phyloP scores from a whole-genome alignment of 2,888 invertebrate species.

The Heteromurus nitidus region DNA sequence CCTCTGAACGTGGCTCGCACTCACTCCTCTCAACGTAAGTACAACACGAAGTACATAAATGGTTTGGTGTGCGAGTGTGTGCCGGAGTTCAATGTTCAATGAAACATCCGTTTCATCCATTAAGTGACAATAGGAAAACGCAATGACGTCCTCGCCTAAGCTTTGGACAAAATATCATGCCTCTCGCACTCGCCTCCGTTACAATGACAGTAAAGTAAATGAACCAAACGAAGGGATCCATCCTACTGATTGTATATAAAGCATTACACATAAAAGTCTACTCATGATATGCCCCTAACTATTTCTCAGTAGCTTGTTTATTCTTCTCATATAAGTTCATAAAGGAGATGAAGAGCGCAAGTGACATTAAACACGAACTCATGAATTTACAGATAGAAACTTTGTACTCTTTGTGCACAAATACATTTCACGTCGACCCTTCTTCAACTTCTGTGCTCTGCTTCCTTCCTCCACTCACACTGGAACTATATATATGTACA shows the following conservation, averaged over 20 bases:
- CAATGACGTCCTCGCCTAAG: neutral
- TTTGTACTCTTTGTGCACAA: neutral
- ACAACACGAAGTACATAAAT: too few relatives aligned
- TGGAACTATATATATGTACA: neutral
- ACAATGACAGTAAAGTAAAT: constrained; percentile 53
- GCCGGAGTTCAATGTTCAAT: too few relatives aligned
- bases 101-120: constrained; percentile 17
- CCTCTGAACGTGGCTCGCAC: too few relatives aligned
- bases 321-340: too few relatives aligned
- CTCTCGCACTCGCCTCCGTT: neutral
- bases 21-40: neutral
- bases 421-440: constrained; percentile 22
- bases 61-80: too few relatives aligned
- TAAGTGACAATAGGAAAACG: constrained; percentile 5
- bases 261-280: neutral
- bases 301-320: neutral
- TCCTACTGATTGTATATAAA: neutral
- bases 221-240: constrained; percentile 44
- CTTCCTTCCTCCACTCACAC: constrained; percentile 11
- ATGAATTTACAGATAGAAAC: constrained; percentile 31
- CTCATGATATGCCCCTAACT: constrained; percentile 5
- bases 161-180: too few relatives aligned
- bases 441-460: neutral
- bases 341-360: constrained; percentile 19
- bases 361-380: constrained; percentile 44